Evolutionary conservation across 2,113 vertebrate genomes (phyloP), one percentile per base, ranked within the genome.

Genomic region (Forbesichthys papilliferus): DNA sequence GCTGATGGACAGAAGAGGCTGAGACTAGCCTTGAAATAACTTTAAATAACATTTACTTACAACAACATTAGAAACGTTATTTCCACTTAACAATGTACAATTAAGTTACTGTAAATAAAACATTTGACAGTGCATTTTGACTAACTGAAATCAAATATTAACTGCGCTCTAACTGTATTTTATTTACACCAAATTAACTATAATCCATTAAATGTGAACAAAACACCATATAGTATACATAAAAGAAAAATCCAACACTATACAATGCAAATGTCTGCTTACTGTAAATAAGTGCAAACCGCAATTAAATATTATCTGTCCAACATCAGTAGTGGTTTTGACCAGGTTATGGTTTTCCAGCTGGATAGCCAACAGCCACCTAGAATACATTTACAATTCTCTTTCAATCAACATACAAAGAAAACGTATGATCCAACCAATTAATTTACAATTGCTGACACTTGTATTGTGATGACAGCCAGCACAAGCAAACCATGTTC

Each of bases 401-500:
- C 79, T 80, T 80, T 62, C 27, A 86, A 90, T 87, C 83, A 83
- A 72, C 51, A 36, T 20, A 65, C 57, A 63, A 70, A 73, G 64
- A 64, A 77, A 57, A 66, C 54, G 61, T 20, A 63, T 71, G 42
- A 83, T 83, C 70, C 71, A 80, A 74, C 83, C 84, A 78, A 88
- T 91, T 88, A 83, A 90, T 83, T 76, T 80, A 77, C 75, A 86
- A 48, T 80, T 76, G 76, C 69, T 68, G 82, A 84, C 81, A 77
- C 56, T 72, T 85, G 84, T 86, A 51, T 69, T 68, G 77, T 81
- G 72, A 79, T 83, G 81, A 88, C 77, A 82, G 68, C 69, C 84
- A 76, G 84, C 78, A 81, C 80, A 83, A 84, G 84, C 64, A 68
- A 68, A 71, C 66, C 77, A 34, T 86, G 86, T 77, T 76, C 74